A percentile compares a stretch with the other conserved stretches of the same genome.
phyloP scores from a whole-genome alignment of 2,797 vertebrate genomes.

The Gallirallus australis region DNA sequence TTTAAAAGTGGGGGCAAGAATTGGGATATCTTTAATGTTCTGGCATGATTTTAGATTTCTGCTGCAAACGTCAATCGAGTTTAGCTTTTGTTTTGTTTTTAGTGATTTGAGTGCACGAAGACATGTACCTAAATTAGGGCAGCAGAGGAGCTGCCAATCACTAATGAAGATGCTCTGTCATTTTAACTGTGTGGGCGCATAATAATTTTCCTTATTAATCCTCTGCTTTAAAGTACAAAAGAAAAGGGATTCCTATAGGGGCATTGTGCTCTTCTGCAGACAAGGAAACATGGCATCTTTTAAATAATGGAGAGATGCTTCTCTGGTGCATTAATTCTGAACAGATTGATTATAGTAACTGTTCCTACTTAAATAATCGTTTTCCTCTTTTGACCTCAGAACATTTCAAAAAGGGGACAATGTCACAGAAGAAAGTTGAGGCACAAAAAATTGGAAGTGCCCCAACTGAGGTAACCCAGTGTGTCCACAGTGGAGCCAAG shows the following conservation, averaged over 20 bases:
- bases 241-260: conserved; percentile 1
- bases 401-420: neutral
- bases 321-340: neutral
- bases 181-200: conserved; percentile 39
- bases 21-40: neutral
- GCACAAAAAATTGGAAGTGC: neutral
- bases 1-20: neutral
- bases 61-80: neutral
- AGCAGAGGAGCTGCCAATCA: conserved; percentile 34
- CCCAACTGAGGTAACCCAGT: neutral
- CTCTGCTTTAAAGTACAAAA: conserved; percentile 21
- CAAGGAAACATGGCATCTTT: neutral
- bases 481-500: neutral
- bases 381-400: neutral
- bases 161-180: conserved; percentile 16
- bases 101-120: conserved; percentile 8
- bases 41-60: neutral
- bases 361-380: neutral
- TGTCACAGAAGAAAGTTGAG: neutral
- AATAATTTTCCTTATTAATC: conserved; percentile 32
- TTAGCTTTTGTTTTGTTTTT: conserved; percentile 46
- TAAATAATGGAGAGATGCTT: neutral
- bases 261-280: neutral
- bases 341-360: neutral
- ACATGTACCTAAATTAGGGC: conserved; percentile 17